Evolutionary conservation across 2,888 invertebrate species (phyloP), one percentile per base, ranked within the genome.

Genomic region (Drosophila ustulata): DNA sequence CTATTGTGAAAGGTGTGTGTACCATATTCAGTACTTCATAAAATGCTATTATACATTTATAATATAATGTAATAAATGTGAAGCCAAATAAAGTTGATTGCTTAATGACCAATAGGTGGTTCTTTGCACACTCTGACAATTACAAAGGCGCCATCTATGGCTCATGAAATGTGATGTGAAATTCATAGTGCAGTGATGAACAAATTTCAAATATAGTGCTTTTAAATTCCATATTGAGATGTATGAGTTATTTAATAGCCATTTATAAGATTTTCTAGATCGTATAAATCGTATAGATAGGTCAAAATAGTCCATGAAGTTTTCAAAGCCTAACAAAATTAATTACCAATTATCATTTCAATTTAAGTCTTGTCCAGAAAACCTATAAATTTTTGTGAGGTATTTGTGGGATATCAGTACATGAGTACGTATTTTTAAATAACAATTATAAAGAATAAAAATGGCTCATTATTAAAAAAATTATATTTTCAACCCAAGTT

Each of bases 341-440:
- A 8, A 18, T 18, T 18, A 18, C 18, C 18, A 18, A 18, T 18
- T 18, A 18, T 45, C 58, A 65, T 30, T 59, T 26, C 3, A 6
- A 4, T 18, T 18, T 50, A 7, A 18, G 26, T 1, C 37, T 55
- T 39, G 50, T 51, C n/a, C 23, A 6, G 32, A 56, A 32, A 66
- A 55, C 41, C 50, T 18, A 23, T 23, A 18, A 4, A n/a, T 32
- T 71, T 45, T 47, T 66, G 46, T 71, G 7, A 41, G 51, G 11
- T 34, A 34, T 52, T 26, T 53, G 41, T 71, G 30, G n/a, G 23
- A 6, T 39, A 66, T 50, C 9, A 37, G 13, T 32, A 37, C 51
- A 66, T 71, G 4, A 71, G 66, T 34, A 7, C 6, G 2, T 34
- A n/a, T n/a, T 4, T 30, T 5, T 11, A 28, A 13, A 18, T 11